Conservation (phyloP, 2,797 vertebrate species). For the Erpetoichthys calabaricus region DNA sequence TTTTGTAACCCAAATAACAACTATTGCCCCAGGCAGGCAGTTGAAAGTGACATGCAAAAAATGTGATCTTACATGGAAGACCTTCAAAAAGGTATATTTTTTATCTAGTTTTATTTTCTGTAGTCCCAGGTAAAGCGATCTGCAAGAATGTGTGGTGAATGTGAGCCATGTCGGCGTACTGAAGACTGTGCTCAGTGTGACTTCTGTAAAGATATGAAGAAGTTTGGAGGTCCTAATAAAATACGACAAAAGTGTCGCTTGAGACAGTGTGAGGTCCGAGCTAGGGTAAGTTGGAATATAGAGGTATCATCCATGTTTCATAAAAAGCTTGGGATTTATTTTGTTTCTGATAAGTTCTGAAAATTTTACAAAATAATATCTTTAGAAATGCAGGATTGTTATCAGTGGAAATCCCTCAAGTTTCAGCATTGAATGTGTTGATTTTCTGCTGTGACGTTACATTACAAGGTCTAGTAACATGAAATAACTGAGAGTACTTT, state of each 20-base stretch:
- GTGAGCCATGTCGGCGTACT: slow-evolving; percentile 76
- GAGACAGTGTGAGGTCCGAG: slow-evolving; percentile 82
- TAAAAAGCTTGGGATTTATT: background rate
- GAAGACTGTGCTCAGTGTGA: slow-evolving; percentile 88
- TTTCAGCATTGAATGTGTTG: too few species aligned
- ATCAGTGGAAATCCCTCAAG: background rate
- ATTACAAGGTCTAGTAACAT: too few species aligned
- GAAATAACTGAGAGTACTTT: too few species aligned
- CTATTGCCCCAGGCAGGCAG: too few species aligned
- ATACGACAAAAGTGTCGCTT: slow-evolving; percentile 89
- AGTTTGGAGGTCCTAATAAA: slow-evolving; percentile 91
- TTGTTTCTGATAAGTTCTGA: background rate
- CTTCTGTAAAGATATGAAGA: slow-evolving; percentile 96
- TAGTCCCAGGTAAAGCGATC: slow-evolving; percentile 70
- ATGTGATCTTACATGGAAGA: too few species aligned
- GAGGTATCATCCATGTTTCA: background rate
- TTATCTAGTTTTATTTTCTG: too few species aligned
- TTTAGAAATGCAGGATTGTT: background rate
- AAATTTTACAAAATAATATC: background rate
- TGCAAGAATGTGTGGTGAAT: slow-evolving; percentile 87
- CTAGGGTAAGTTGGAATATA: slow-evolving; percentile 53
- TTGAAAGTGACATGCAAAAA: too few species aligned
- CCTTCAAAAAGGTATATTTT: too few species aligned
- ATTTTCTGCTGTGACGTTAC: too few species aligned
- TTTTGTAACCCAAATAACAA: too few species aligned